Evolutionary conservation across 2,113 vertebrate species (phyloP), one percentile per base, ranked within the genome.

Genomic region (Sinocyclocheilus anophthalmus): DNA sequence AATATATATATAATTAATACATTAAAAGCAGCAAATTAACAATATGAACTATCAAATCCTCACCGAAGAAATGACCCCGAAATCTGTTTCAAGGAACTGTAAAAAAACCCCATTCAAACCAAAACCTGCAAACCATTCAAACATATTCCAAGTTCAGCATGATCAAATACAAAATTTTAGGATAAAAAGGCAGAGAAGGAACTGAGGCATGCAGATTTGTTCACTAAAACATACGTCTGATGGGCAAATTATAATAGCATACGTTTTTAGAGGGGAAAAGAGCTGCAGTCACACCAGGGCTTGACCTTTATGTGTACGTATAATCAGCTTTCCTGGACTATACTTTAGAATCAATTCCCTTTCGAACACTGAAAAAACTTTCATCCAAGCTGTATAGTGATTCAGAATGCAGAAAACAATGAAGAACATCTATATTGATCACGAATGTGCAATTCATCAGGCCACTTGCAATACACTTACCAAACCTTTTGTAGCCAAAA

Each of bases 401-500:
- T 33, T n/a, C 3, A 61, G 18, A 79, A 39, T 42, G 33, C 39
- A 78, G 57, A 48, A 33, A 78, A 84, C 18, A 53, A 50, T 53
- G 5, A 76, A 26, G 45, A 4, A 53, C n/a, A 53, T 76, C n/a
- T 26, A 14, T 69, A 69, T 48, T 1, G 3, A 26, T 76, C 22
- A 50, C 13, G 42, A 76, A 50, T 18, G 30, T 37, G 30, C 30
- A n/a, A 76, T 45, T 39, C 5, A 80, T 55, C 63, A 80, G 59
- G 20, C 57, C n/a, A 48, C 6, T 76, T n/a, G 37, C 30, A 65
- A 37, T 42, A 9, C 87, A 97, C 98, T 98, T 92, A 99, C 98
- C 98, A 94, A 99, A 99, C 90, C 98, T 94, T 95, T 99, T 99
- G 91, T 99, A 99, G 88, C 98, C 98, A 84, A 99, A 99, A 94